phyloP scores from a whole-genome alignment of 2,888 invertebrate species.

The Ischnus inquisitorius region DNA sequence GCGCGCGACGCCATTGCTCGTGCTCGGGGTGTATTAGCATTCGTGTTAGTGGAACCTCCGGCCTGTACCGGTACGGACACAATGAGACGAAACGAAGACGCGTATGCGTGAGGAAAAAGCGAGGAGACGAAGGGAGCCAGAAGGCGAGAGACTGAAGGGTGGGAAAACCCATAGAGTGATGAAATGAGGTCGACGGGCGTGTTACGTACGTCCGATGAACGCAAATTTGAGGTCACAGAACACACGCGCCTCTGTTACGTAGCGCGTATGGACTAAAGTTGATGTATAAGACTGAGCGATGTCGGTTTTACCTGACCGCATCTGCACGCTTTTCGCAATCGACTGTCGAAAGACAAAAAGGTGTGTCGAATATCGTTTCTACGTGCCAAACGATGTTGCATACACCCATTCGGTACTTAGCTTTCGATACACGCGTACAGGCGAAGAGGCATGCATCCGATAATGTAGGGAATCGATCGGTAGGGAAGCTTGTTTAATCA shows the following conservation, averaged over 20 bases:
- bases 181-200: conserved; percentile 38
- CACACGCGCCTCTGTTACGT: conserved; percentile 17
- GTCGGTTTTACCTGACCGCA: not conserved
- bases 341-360: not conserved
- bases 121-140: not conserved
- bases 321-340: not conserved
- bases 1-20: conserved; percentile 25
- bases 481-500: not conserved
- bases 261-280: not conserved
- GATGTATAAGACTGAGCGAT: not conserved
- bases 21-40: conserved; percentile 36
- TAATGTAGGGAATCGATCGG: not conserved
- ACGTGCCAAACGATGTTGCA: too few species aligned
- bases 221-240: conserved; percentile 3
- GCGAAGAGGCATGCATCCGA: too few species aligned
- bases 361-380: too few species aligned
- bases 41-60: conserved; percentile 20
- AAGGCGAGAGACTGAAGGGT: not conserved
- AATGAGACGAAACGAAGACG: conserved; percentile 17
- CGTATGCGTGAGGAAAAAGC: not conserved
- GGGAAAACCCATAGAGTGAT: conserved; percentile 18
- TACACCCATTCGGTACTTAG: too few species aligned
- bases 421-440: too few species aligned
- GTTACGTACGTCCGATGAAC: conserved; percentile 19
- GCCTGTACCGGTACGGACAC: not conserved